Percentiles rank a stretch among this genome's conserved stretches.
These are phyloP conservation scores for Ruditapes philippinarum DNA, from an alignment of 1,140 invertebrate genomes.

Conservation along the genomic window DNA sequence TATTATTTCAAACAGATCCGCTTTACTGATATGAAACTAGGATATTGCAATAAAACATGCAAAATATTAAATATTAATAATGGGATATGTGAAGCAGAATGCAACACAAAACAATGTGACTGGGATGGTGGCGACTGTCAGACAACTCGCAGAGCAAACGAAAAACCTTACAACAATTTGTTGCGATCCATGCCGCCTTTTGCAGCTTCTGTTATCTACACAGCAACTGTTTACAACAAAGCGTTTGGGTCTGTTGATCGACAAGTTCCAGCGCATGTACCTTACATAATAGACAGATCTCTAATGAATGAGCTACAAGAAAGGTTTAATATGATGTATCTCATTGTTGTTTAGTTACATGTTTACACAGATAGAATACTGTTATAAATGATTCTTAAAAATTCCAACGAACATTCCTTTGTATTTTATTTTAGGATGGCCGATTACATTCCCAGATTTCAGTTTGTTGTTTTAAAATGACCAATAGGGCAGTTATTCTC, in stretches of 20 bases:
- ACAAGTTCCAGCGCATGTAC: background rate
- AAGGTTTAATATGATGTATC: too few species aligned
- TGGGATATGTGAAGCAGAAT: background rate
- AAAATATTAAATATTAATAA: background rate
- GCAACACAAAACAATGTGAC: background rate
- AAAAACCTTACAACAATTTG: too few species aligned
- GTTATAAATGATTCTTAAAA: too few species aligned
- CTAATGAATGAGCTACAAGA: background rate
- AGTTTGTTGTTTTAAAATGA: too few species aligned
- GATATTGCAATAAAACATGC: background rate
- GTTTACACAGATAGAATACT: too few species aligned
- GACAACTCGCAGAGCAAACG: too few species aligned
- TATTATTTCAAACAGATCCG: background rate
- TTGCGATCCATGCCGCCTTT: background rate
- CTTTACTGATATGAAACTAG: background rate
- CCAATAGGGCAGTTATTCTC: too few species aligned
- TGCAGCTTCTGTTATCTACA: background rate
- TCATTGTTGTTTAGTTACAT: too few species aligned
- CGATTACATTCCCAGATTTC: too few species aligned
- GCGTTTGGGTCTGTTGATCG: background rate
- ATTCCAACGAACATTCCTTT: too few species aligned
- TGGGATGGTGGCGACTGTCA: background rate
- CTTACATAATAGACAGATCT: background rate
- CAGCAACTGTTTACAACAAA: background rate
- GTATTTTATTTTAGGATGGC: too few species aligned